These are phyloP conservation scores for Drosophila tristis DNA, from an alignment of 1,140 invertebrate genomes.

Conservation along the genomic window DNA sequence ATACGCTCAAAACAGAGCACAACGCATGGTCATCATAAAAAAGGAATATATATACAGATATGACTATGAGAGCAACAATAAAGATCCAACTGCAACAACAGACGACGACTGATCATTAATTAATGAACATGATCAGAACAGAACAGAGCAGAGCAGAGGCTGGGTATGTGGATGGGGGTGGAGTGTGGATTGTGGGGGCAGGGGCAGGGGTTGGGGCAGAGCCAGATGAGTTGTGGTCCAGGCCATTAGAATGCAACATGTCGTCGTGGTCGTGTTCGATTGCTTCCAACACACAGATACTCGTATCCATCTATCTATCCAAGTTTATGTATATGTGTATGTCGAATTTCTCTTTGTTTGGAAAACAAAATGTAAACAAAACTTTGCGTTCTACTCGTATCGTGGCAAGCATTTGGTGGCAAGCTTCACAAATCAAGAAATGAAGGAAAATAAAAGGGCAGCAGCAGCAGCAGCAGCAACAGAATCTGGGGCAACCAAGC, in stretches of 20 bases:
- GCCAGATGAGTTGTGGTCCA: slow-evolving; percentile 57
- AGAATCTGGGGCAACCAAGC: slow-evolving; percentile 80
- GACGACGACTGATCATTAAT: slow-evolving; percentile 76
- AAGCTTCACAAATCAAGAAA: slow-evolving; percentile 55
- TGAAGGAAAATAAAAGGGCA: slow-evolving; percentile 47
- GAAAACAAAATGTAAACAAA: slow-evolving; percentile 83
- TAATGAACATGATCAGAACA: slow-evolving; percentile 75
- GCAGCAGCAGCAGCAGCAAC: slow-evolving; percentile 40
- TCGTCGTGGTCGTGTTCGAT: slow-evolving; percentile 66
- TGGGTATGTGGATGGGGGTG: slow-evolving; percentile 22
- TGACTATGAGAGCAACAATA: slow-evolving; percentile 52
- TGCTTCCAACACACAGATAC: slow-evolving; percentile 64
- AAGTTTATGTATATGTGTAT: slow-evolving; percentile 30
- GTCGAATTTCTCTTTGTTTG: slow-evolving; percentile 74
- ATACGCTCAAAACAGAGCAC: slow-evolving; percentile 67
- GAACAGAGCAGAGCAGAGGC: slow-evolving; percentile 28
- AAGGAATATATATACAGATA: slow-evolving; percentile 28
- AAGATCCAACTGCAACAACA: slow-evolving; percentile 62
- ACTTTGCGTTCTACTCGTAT: slow-evolving; percentile 54
- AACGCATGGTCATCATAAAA: slow-evolving; percentile 75
- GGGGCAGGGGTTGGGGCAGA: slow-evolving; percentile 24
- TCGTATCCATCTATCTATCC: slow-evolving; percentile 31
- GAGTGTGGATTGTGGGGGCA: background rate
- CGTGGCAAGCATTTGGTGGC: slow-evolving; percentile 66
- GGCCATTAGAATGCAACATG: slow-evolving; percentile 78